Evolutionary conservation across 2,888 invertebrate species (phyloP).

Genomic region (Cheilosia variabilis): DNA sequence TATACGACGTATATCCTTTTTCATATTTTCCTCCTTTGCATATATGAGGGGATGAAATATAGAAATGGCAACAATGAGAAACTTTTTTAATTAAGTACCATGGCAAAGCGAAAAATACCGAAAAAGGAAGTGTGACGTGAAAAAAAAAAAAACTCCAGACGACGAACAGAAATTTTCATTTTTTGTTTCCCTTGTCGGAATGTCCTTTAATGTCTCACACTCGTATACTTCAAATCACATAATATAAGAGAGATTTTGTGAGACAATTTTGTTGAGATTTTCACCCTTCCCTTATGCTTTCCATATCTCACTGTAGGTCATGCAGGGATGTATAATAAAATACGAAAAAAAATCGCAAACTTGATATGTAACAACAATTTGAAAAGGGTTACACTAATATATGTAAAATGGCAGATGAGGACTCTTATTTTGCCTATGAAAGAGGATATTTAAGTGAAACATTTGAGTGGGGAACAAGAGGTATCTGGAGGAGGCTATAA

Average conservation of each 20-base stretch:
- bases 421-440: slow-evolving; percentile 59
- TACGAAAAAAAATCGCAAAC: slow-evolving; percentile 14
- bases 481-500: slow-evolving; percentile 46
- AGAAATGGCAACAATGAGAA: slow-evolving; percentile 32
- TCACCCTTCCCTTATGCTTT: background rate
- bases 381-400: slow-evolving; percentile 72
- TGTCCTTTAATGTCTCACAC: slow-evolving; percentile 20
- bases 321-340: slow-evolving; percentile 26
- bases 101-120: slow-evolving; percentile 18
- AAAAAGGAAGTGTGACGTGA: slow-evolving; percentile 23
- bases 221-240: slow-evolving; percentile 7
- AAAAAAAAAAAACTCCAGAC: slow-evolving; percentile 15
- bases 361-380: slow-evolving; percentile 70
- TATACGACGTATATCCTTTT: slow-evolving; percentile 41
- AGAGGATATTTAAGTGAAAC: slow-evolving; percentile 61
- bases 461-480: slow-evolving; percentile 60
- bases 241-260: slow-evolving; percentile 9
- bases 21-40: slow-evolving; percentile 47
- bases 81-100: slow-evolving; percentile 62
- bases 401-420: slow-evolving; percentile 62
- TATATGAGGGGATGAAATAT: slow-evolving; percentile 19
- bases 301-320: slow-evolving; percentile 3
- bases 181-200: background rate
- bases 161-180: slow-evolving; percentile 30
- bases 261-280: slow-evolving; percentile 45